phyloP scores from a whole-genome alignment of 1,140 invertebrate genomes.

The Zaprionus camerounensis region DNA sequence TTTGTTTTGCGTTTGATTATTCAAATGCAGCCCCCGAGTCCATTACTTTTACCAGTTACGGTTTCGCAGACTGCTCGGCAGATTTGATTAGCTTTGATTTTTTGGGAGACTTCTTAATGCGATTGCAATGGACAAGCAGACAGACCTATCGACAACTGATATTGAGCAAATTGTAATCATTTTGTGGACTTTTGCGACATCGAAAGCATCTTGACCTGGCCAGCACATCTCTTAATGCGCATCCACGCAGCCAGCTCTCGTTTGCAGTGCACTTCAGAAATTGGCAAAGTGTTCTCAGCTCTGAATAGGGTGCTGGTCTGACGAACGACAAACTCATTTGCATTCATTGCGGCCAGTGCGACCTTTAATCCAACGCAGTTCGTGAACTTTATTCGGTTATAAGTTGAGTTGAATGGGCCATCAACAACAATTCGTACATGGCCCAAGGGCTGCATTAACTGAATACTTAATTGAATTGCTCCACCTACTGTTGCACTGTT shows the following conservation, averaged over 20 bases:
- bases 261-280: conserved; percentile 30
- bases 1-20: conserved; percentile 23
- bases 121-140: neutral
- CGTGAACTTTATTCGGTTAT: conserved; percentile 2
- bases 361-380: conserved; percentile 7
- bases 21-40: neutral
- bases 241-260: conserved; percentile 7
- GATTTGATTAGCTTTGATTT: neutral
- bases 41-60: neutral
- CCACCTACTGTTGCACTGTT: too few species aligned
- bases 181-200: neutral
- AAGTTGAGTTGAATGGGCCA: conserved; percentile 5
- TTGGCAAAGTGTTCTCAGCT: conserved; percentile 19
- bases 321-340: conserved; percentile 21
- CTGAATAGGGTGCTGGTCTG: too few species aligned
- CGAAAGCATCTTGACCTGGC: conserved; percentile 1
- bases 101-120: neutral
- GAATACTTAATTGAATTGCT: conserved; percentile 20
- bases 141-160: neutral
- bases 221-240: conserved; percentile 36
- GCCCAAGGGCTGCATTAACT: conserved; percentile 9
- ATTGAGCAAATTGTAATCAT: conserved; percentile 8
- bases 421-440: conserved; percentile 14
- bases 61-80: neutral
- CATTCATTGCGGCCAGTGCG: conserved; percentile 17